Evolutionary conservation across 2,113 vertebrate genomes (phyloP).

Genomic region (Prinia subflava): DNA sequence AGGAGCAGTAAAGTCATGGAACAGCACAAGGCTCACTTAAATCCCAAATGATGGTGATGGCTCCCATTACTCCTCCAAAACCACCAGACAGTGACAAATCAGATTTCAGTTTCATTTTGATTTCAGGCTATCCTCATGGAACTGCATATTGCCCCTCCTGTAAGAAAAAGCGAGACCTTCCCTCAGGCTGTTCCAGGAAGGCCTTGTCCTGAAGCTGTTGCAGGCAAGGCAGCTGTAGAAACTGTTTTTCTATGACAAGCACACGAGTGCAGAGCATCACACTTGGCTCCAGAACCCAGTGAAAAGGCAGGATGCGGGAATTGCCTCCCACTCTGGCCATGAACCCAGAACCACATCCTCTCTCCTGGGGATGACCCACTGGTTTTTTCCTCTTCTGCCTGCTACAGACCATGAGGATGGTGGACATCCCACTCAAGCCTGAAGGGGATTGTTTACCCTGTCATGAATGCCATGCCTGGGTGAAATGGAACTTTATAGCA

Average conservation of each 20-base stretch:
- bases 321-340: background rate
- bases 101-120: background rate
- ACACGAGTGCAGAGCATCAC: background rate
- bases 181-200: background rate
- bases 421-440: background rate
- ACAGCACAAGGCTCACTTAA: background rate
- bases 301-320: conserved; percentile 32
- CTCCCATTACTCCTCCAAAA: background rate
- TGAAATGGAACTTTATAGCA: background rate
- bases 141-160: background rate
- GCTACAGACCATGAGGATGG: background rate
- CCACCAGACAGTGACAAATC: fast-evolving
- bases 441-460: background rate
- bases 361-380: background rate
- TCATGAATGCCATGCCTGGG: background rate
- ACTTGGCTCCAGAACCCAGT: background rate
- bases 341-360: conserved; percentile 54
- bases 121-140: background rate
- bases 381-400: background rate
- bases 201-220: background rate
- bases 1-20: background rate
- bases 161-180: background rate
- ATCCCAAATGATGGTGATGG: background rate
- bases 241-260: background rate
- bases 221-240: background rate